These are phyloP conservation scores for Lutjanus argentimaculatus DNA, from an alignment of 2,797 vertebrate species.

Conservation along the genomic window DNA sequence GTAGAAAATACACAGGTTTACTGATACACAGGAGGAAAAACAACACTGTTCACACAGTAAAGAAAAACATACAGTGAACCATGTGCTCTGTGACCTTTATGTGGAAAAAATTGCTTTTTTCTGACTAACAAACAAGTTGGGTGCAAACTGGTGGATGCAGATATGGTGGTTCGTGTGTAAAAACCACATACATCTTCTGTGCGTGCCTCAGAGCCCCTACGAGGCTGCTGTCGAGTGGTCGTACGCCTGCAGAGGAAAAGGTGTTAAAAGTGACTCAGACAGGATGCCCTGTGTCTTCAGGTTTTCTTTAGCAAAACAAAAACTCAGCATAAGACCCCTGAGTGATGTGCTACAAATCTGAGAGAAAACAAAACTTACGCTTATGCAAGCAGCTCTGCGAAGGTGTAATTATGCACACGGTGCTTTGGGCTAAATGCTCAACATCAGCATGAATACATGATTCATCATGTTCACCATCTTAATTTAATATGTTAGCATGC, in stretches of 20 bases:
- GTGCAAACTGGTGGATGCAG: slow-evolving; percentile 11
- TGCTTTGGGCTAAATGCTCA: background rate
- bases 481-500: too few relatives aligned
- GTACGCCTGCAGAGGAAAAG: background rate
- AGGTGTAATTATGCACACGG: background rate
- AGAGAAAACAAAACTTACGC: background rate
- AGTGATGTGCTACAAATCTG: background rate
- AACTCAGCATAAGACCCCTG: background rate
- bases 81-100: background rate
- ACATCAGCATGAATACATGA: background rate
- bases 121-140: background rate
- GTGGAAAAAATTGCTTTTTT: background rate
- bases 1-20: background rate
- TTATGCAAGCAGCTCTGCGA: background rate
- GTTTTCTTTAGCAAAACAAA: slow-evolving; percentile 11
- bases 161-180: background rate
- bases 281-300: slow-evolving; percentile 36
- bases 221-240: background rate
- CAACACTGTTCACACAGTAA: background rate
- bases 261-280: slow-evolving; percentile 39
- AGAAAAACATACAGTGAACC: background rate
- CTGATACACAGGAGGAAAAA: background rate
- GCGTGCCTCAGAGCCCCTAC: background rate
- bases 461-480: background rate
- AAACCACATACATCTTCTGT: slow-evolving; percentile 43